Conservation (phyloP, 2,797 vertebrate species). For the Pangasius krempfi region DNA sequence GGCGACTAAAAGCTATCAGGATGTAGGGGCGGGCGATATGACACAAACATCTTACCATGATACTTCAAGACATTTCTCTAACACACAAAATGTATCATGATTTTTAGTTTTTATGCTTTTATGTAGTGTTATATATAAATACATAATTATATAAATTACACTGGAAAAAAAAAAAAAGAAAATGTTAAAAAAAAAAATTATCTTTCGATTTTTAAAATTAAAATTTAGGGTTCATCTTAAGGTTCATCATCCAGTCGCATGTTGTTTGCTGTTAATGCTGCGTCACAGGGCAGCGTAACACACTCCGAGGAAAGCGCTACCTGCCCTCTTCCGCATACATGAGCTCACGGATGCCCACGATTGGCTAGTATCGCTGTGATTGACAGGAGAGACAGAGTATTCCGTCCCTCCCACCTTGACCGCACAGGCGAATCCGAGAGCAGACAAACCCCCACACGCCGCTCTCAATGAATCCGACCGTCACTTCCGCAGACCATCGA, state of each 20-base stretch:
- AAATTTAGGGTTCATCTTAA: too few species aligned
- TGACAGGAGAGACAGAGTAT: background rate
- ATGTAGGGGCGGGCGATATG: slow-evolving; percentile 42
- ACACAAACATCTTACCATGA: background rate
- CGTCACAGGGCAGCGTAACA: background rate
- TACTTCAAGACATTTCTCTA: background rate
- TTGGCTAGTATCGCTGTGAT: background rate
- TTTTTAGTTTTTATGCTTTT: too few species aligned
- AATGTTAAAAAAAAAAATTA: background rate
- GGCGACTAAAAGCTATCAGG: slow-evolving; percentile 70
- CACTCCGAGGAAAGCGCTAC: too few species aligned
- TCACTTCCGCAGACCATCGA: slow-evolving; percentile 45
- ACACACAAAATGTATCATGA: background rate
- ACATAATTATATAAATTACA: background rate
- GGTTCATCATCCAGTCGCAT: background rate
- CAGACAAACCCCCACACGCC: slow-evolving; percentile 39
- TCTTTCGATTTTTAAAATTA: too few species aligned
- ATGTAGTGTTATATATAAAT: background rate
- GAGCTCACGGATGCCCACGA: background rate
- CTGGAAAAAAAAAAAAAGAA: background rate
- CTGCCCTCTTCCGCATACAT: background rate
- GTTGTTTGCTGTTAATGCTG: background rate
- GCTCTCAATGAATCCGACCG: slow-evolving; percentile 28
- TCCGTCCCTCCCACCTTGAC: background rate
- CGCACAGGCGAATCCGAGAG: background rate